A percentile compares a stretch with the other conserved stretches of the same genome.
Evolutionary conservation across 2,888 invertebrate species (phyloP).

Genomic region (Graphium colonna): DNA sequence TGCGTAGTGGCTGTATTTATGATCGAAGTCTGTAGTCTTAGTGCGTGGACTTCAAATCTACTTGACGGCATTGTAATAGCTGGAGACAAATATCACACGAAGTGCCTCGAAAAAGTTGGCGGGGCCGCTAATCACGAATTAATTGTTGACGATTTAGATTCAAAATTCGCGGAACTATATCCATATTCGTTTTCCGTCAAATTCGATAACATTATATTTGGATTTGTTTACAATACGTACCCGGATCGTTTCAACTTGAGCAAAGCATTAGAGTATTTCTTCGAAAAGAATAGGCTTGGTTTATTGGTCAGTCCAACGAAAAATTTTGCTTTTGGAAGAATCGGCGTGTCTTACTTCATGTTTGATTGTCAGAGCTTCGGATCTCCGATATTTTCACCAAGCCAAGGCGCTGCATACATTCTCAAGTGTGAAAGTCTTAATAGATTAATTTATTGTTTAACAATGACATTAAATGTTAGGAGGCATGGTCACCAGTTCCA

Average conservation of each 20-base stretch:
- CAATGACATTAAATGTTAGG: slow-evolving; percentile 80
- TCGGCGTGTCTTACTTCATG: slow-evolving; percentile 81
- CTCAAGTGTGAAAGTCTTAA: slow-evolving; percentile 81
- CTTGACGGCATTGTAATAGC: slow-evolving; percentile 81
- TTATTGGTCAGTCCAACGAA: slow-evolving; percentile 76
- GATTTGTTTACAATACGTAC: slow-evolving; percentile 80
- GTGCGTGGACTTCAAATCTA: slow-evolving; percentile 82
- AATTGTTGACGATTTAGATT: slow-evolving; percentile 75
- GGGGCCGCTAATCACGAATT: slow-evolving; percentile 77
- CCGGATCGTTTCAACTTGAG: slow-evolving; percentile 81
- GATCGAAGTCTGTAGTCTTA: slow-evolving; percentile 78
- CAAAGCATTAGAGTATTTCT: slow-evolving; percentile 81
- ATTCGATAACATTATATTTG: slow-evolving; percentile 79
- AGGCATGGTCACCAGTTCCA: slow-evolving; percentile 77
- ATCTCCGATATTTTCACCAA: slow-evolving; percentile 80
- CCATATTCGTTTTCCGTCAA: slow-evolving; percentile 79
- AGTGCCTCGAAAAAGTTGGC: slow-evolving; percentile 67
- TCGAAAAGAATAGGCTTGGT: slow-evolving; percentile 74
- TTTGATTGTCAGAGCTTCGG: slow-evolving; percentile 83
- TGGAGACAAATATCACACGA: slow-evolving; percentile 79
- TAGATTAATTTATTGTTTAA: slow-evolving; percentile 81
- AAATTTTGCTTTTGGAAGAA: slow-evolving; percentile 75
- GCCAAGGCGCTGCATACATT: slow-evolving; percentile 80
- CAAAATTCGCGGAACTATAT: slow-evolving; percentile 74
- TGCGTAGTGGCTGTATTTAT: slow-evolving; percentile 81